Evolutionary conservation across 1,140 invertebrate species (phyloP), one percentile per base, ranked within the genome.

Genomic region (Octopus sinensis): DNA sequence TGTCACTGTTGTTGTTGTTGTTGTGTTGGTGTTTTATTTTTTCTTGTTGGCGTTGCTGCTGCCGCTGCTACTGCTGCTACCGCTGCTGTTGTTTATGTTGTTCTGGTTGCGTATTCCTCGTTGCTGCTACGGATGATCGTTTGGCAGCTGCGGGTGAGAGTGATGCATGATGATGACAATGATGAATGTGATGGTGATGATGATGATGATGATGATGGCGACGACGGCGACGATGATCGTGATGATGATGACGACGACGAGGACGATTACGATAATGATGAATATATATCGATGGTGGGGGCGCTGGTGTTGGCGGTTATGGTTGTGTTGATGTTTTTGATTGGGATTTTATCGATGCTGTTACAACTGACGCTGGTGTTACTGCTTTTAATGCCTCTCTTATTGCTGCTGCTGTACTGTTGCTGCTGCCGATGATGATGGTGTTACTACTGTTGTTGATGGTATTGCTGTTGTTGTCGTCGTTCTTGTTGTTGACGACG

Each of bases 221-320:
- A 79, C 54, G 78, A 79, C 30, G 78, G 4, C 54, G 78, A 81
- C 54, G 80, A 81, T 10, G 80, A 81, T 81, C 5, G 76, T 81
- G 80, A 76, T 81, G 80, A 76, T 81, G 78, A 79, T 79, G 78
- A 79, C 30, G 78, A 79, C 54, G 54, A 43, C 30, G 30, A 43
- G 2, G 30, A 43, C 30, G 30, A 43, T 43, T 43, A 43, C 30
- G 30, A 43, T 43, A 43, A 43, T 43, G 30, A 43, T 43, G 30
- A 43, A 43, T 53, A 2, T 30, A 79, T 43, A 53, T n/a, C 53
- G 56, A 79, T 4, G 78, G 54, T 52, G 78, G 78, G 3, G 30
- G 30, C 30, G 30, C 30, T 43, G 30, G 30, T 43, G 30, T 43
- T 43, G 30, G 30, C 30, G 30, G 30, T 43, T 43, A 43, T 43